Base-by-base conservation (phyloP, 1,140 invertebrate species). In the Bombus polaris region DNA sequence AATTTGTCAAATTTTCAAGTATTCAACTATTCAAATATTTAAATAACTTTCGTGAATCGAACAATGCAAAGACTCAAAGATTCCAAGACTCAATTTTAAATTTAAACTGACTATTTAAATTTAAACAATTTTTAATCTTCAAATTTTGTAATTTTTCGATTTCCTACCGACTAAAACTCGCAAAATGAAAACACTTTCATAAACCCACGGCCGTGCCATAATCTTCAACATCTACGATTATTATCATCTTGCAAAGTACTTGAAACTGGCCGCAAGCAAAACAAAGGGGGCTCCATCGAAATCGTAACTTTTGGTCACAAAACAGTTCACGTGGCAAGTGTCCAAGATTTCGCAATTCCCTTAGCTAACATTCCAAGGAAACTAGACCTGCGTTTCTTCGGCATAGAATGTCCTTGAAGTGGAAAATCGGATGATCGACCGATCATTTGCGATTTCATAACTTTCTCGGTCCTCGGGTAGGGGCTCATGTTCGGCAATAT, bases 381-480 rank as follows among this genome's bases (percentile, higher is more conserved):
- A 53, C 71, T 47, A n/a, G 28, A 28, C 25, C 4, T 13, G 2
- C 3, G 68, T 22, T 65, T 28, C 73, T 57, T 57, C 73, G 6
- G 15, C 47, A 12, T 32, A 32, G 39, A 39, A 62, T 32, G 66
- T 25, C 13, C n/a, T 5, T 57, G 28, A 35, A n/a, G 82, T 22
- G 82, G 65, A 42, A 78, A 78, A 78, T 83, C 81, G 81, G 28
- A 57, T 39, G 47, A 57, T 37, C 18, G 44, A 9, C 5, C 47
- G 42, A 28, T 47, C 44, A 47, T 78, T 70, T 47, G 37, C 65
- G 74, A 78, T 59, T 83, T 83, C 82, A 78, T 83, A 83, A 83
- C 74, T 78, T 83, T 15, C 82, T 77, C 28, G 57, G 47, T 37
- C 32, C 5, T 25, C 32, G 57, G 9, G 9, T 39, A 18, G n/a